These are phyloP conservation scores for Psittacula cyanocephala DNA, from an alignment of 2,113 vertebrate genomes.

Conservation along the genomic window DNA sequence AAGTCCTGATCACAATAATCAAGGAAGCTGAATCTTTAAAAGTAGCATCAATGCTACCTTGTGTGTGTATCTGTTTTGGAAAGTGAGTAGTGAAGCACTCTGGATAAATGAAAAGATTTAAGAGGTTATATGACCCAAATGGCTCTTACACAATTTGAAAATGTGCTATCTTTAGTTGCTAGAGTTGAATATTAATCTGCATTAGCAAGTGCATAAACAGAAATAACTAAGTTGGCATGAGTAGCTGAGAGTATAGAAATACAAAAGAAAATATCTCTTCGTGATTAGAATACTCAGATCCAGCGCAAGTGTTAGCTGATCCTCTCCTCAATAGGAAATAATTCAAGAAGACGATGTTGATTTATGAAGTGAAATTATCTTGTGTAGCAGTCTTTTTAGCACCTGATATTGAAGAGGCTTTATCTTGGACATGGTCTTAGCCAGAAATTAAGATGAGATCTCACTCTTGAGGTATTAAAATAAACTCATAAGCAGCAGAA, in stretches of 20 bases:
- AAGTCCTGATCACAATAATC: not conserved
- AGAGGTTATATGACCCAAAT: not conserved
- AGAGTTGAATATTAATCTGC: not conserved
- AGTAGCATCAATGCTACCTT: not conserved
- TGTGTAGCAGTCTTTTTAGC: not conserved
- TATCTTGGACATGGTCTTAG: not conserved
- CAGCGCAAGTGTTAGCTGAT: not conserved
- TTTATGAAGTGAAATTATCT: not conserved
- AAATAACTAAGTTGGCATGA: not conserved
- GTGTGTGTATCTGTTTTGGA: not conserved
- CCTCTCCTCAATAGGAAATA: not conserved
- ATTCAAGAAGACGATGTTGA: not conserved
- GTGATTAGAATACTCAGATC: not conserved
- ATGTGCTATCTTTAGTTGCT: not conserved
- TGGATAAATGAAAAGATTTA: not conserved
- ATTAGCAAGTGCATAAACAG: not conserved
- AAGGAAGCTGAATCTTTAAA: not conserved
- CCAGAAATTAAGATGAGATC: constrained; percentile 23
- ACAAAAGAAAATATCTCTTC: not conserved
- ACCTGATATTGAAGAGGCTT: constrained; percentile 21
- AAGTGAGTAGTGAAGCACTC: not conserved
- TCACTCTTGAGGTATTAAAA: not conserved
- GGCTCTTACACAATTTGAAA: not conserved
- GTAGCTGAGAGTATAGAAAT: not conserved
- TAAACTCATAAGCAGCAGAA: not conserved